These are phyloP conservation scores for Semnornis frantzii DNA, from an alignment of 2,113 vertebrate genomes.

Conservation along the genomic window DNA sequence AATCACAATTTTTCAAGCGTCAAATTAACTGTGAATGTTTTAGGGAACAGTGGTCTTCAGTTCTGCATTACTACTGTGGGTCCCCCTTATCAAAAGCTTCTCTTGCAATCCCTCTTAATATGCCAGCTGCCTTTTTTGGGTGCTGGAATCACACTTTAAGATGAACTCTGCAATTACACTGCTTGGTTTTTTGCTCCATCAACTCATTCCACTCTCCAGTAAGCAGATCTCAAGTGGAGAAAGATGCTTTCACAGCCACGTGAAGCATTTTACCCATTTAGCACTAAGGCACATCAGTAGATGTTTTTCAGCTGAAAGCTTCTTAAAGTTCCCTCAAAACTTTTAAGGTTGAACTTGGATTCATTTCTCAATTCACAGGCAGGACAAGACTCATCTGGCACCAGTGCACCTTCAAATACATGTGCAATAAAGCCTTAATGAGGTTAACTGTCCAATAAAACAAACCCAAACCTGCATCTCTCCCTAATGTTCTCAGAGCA, in stretches of 20 bases:
- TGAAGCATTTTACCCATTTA: background rate
- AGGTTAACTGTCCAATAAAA: background rate
- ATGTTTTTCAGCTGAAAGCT: constrained; percentile 24
- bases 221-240: background rate
- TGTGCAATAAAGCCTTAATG: background rate
- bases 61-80: background rate
- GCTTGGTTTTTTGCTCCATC: background rate
- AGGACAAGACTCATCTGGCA: background rate
- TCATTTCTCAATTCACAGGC: background rate
- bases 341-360: constrained; percentile 25
- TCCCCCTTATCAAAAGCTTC: background rate
- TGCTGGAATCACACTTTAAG: background rate
- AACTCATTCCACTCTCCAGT: background rate
- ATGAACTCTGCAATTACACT: constrained; percentile 4
- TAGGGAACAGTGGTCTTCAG: background rate
- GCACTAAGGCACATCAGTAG: constrained; percentile 25
- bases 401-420: background rate
- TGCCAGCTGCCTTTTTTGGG: background rate
- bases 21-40: constrained; percentile 28
- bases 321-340: constrained; percentile 29
- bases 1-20: constrained; percentile 56
- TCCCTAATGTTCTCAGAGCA: background rate
- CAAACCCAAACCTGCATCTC: background rate
- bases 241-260: background rate
- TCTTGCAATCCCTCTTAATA: background rate